Evolutionary conservation across 1,140 invertebrate genomes (phyloP), one percentile per base, ranked within the genome.

Genomic region (Maconellicoccus hirsutus): DNA sequence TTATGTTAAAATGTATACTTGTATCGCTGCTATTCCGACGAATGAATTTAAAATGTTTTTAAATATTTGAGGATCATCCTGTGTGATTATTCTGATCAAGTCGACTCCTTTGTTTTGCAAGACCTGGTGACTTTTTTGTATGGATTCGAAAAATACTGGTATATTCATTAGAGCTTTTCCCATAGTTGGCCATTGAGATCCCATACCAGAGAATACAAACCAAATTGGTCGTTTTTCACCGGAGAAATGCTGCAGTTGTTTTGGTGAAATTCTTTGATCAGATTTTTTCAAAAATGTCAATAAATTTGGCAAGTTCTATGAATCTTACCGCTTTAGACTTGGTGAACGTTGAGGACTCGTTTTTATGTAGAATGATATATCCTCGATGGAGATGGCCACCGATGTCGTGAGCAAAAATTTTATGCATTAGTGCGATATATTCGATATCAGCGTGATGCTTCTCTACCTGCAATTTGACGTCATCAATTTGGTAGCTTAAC

Each of bases 1-100:
- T n/a, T n/a, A n/a, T n/a, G n/a, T n/a, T n/a, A n/a, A n/a, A n/a
- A n/a, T n/a, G 25, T 19, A 73, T 77, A 89, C 87, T 81, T 92
- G 90, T 72, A 97, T 86, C 19, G 93, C 90, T 69, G 87, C 85
- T 75, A 90, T 91, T 29, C 84, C 84, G 59, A 91, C 82, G 77
- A 92, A 89, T 1, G 85, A 84, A 74, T 88, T 81, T 7, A 87
- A 73, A 27, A 85, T 84, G 73, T 85, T 81, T 23, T 86, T 81
- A 74, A 85, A 83, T 0, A 81, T 83, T n/a, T 79, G 78, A 16
- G 83, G 82, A 73, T 86, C 81, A 1, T 80, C 81, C 27, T 82
- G 83, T 29, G 82, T 83, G 12, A 91, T 75, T 69, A 90, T 81
- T 39, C 85, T 78, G 22, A 83, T 79, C 2, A 91, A 79, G 74